Conservation (phyloP, 2,888 invertebrate species). For the Archaeoteleia sp. region DNA sequence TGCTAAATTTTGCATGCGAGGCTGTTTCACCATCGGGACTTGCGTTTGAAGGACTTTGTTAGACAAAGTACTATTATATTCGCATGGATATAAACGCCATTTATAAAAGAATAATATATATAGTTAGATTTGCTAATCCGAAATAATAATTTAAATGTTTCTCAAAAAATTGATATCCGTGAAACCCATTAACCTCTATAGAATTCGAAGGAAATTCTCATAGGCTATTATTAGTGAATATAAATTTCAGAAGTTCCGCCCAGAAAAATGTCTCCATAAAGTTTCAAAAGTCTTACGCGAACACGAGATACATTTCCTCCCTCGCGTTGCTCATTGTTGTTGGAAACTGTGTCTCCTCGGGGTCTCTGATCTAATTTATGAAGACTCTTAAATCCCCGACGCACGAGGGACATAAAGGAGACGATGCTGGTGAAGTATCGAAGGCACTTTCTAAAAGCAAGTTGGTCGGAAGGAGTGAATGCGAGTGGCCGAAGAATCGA, state of each 20-base stretch:
- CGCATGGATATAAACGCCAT: too few species aligned
- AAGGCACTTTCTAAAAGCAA: constrained; percentile 1
- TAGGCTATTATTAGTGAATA: too few species aligned
- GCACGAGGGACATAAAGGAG: constrained; percentile 3
- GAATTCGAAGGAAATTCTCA: too few species aligned
- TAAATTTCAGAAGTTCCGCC: too few species aligned
- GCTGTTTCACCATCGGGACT: constrained; percentile 23
- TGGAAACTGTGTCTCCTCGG: not conserved
- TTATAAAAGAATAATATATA: too few species aligned
- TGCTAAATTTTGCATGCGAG: constrained; percentile 68
- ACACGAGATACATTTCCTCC: not conserved
- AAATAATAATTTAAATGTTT: too few species aligned
- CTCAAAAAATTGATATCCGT: too few species aligned
- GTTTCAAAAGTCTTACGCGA: too few species aligned
- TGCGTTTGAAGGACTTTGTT: constrained; percentile 14
- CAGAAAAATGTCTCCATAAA: too few species aligned
- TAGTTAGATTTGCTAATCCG: too few species aligned
- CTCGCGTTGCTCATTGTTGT: not conserved
- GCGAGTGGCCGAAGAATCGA: constrained; percentile 8
- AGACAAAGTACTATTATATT: too few species aligned
- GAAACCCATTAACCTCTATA: too few species aligned
- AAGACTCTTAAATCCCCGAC: constrained; percentile 5
- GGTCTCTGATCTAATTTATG: constrained; percentile 40
- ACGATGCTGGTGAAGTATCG: not conserved
- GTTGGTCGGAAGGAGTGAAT: not conserved